Percentiles rank a stretch among this genome's conserved stretches.
Conservation (phyloP, 2,113 vertebrate species). For the Stegastes partitus region DNA sequence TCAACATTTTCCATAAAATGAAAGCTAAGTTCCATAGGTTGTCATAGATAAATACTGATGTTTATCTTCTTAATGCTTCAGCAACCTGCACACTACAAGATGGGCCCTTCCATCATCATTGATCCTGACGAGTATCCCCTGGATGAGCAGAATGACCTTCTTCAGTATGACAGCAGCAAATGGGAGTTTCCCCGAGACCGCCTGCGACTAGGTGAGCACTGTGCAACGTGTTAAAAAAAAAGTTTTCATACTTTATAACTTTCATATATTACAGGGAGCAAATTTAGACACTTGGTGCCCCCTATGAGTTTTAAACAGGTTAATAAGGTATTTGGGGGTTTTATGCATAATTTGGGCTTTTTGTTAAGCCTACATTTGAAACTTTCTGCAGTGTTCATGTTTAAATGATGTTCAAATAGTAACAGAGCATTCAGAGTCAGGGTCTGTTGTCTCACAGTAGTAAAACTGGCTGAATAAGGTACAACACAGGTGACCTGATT, state of each 20-base stretch:
- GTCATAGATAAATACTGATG: background rate
- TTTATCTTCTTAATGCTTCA: constrained; percentile 75
- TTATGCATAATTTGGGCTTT: no score
- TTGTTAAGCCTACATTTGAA: no score
- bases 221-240: background rate
- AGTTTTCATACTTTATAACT: background rate
- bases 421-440: background rate
- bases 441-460: no score
- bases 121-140: constrained; percentile 94
- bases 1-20: background rate
- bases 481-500: no score
- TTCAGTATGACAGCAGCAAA: constrained; percentile 94
- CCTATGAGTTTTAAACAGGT: no score
- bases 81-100: constrained; percentile 90
- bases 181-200: constrained; percentile 96
- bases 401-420: background rate
- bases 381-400: background rate
- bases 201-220: constrained; percentile 80
- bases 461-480: no score
- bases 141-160: constrained; percentile 92
- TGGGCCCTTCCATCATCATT: constrained; percentile 95
- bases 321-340: no score
- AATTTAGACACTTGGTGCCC: background rate
- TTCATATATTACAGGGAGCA: background rate
- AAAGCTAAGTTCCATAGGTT: background rate